Evolutionary conservation across 2,113 vertebrate species (phyloP), one percentile per base, ranked within the genome.

Genomic region (Oreochromis niloticus): DNA sequence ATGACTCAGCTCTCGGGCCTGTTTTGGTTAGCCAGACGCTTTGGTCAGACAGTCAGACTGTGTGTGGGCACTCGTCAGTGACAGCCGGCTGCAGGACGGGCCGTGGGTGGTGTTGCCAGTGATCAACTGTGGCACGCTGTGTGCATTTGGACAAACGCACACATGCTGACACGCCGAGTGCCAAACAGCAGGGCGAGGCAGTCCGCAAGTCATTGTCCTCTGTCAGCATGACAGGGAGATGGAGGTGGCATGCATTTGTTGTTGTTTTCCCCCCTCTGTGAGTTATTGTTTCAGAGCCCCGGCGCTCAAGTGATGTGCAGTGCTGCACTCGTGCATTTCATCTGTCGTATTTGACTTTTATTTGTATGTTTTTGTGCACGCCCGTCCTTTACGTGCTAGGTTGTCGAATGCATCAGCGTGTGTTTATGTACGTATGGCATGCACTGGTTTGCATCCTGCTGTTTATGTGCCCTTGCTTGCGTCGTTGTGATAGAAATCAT

Each of bases 31-130:
- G 52, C 43, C 89, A 92, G 92, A 93, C 91, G 43, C 84, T 84
- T 16, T 19, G 41, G 82, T 92, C 88, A 91, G 93, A 93, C 93
- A 92, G 89, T 86, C 92, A 89, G 91, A 92, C 95, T 83, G 83
- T 39, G 83, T 89, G 87, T 85, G 92, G 90, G 90, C 82, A 22
- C 82, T 83, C 7, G 50, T 83, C 86, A 50, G 83, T 89, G 90
- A 91, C 87, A 88, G 91, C 24, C 19, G 52, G 92, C 92, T 87
- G 81, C 83, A 68, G 93, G 92, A 87, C 52, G 82, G 71, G 27
- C 92, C 52, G 81, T 87, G 88, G 92, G 91, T 46, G 89, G 89
- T 17, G 56, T 80, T 87, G 75, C 78, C 87, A 61, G 81, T 87
- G 83, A 89, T 93, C 82, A 34, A 50, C 86, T 81, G 81, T 91